Evolutionary conservation across 2,888 invertebrate genomes (phyloP).

Genomic region (Brachycybe producta): DNA sequence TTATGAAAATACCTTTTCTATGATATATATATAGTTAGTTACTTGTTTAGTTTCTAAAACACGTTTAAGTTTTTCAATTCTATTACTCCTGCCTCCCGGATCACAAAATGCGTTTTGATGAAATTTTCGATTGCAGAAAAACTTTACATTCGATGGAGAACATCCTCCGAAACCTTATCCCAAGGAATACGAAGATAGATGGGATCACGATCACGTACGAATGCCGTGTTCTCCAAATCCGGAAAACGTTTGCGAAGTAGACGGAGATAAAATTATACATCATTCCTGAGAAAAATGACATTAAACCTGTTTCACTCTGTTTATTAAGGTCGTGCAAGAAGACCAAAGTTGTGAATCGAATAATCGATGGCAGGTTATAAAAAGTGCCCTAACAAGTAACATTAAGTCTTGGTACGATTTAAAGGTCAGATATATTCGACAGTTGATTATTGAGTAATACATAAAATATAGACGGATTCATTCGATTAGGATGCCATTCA

Average conservation of each 20-base stretch:
- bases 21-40: no score
- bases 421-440: constrained; percentile 26
- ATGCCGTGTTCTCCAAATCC: constrained; percentile 71
- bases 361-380: constrained; percentile 33
- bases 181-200: constrained; percentile 47
- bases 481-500: constrained; percentile 33
- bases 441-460: constrained; percentile 20
- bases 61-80: no score
- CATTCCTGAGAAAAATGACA: not conserved
- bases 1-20: no score
- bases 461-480: constrained; percentile 19
- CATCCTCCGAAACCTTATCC: constrained; percentile 54
- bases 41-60: no score
- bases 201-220: constrained; percentile 69
- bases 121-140: no score
- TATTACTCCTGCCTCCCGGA: no score
- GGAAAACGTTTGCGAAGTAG: constrained; percentile 55
- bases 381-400: constrained; percentile 26
- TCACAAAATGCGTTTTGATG: no score
- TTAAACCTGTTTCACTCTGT: no score
- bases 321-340: constrained; percentile 21
- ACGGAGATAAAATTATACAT: constrained; percentile 30
- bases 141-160: no score
- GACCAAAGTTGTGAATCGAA: constrained; percentile 25
- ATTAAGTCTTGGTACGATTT: constrained; percentile 30